These are phyloP conservation scores for Epinotia ramella DNA, from an alignment of 2,888 invertebrate genomes.

Conservation along the genomic window DNA sequence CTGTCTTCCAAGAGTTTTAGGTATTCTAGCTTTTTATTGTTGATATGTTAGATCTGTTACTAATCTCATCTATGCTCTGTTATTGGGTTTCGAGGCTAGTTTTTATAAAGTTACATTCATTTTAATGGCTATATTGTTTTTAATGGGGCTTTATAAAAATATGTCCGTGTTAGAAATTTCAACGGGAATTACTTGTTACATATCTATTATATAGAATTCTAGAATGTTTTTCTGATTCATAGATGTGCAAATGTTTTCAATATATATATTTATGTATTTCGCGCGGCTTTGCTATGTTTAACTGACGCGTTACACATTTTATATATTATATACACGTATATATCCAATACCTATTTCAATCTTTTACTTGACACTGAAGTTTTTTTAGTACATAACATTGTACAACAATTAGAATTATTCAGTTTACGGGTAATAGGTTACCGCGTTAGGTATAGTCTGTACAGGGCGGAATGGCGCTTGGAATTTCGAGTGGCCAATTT, in stretches of 20 bases:
- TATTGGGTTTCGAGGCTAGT: slow-evolving; percentile 11
- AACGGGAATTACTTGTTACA: slow-evolving; percentile 17
- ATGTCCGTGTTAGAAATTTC: slow-evolving; percentile 1
- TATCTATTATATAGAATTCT: slow-evolving; percentile 18
- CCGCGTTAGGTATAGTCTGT: slow-evolving; percentile 9
- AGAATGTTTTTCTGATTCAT: slow-evolving; percentile 7
- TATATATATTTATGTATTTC: background rate
- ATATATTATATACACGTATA: background rate
- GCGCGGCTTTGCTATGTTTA: slow-evolving; percentile 4
- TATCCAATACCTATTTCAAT: background rate
- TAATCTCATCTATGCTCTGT: slow-evolving; percentile 31
- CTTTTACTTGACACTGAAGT: background rate
- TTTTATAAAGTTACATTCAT: slow-evolving; percentile 12
- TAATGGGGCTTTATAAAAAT: slow-evolving; percentile 7
- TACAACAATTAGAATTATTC: slow-evolving; percentile 20
- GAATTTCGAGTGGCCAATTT: slow-evolving; percentile 6
- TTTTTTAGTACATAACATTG: background rate
- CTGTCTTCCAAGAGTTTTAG: slow-evolving; percentile 37
- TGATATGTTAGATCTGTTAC: slow-evolving; percentile 39
- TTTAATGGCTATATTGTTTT: background rate
- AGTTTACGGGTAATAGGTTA: slow-evolving; percentile 26
- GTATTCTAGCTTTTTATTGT: slow-evolving; percentile 36
- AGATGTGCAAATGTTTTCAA: background rate
- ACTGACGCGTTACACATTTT: background rate
- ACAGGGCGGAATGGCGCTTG: background rate